These are phyloP conservation scores for Talpa occidentalis DNA, from an alignment of 2,113 vertebrate genomes.

Conservation along the genomic window DNA sequence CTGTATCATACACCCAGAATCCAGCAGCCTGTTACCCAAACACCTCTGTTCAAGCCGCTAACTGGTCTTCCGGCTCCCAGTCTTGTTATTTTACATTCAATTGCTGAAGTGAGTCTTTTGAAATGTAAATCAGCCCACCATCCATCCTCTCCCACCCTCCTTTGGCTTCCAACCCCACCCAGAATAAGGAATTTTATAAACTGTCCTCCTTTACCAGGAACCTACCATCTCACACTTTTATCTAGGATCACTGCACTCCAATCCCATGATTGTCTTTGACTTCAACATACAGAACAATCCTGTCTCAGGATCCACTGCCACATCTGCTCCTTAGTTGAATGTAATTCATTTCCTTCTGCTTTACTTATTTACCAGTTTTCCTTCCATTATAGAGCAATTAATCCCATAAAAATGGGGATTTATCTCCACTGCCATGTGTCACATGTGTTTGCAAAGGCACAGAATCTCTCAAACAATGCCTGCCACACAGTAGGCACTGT, in stretches of 20 bases:
- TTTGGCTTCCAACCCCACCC: background rate
- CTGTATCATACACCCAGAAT: background rate
- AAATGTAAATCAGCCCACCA: background rate
- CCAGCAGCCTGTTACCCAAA: background rate
- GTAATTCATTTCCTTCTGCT: background rate
- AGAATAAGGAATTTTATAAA: background rate
- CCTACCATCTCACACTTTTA: background rate
- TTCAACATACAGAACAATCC: background rate
- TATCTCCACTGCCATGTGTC: background rate
- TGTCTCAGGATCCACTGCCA: background rate
- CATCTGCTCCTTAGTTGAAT: background rate
- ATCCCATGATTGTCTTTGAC: background rate
- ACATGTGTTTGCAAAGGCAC: background rate
- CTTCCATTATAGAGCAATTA: background rate
- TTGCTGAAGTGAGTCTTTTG: background rate
- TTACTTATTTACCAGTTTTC: background rate
- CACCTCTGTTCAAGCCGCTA: background rate
- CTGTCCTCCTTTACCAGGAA: background rate
- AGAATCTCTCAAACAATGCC: background rate
- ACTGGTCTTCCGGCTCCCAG: background rate
- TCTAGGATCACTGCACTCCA: background rate
- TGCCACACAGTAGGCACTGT: background rate
- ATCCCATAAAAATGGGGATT: background rate
- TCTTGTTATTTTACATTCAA: background rate
- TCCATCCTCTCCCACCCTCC: background rate